phyloP scores from a whole-genome alignment of 2,797 vertebrate genomes.

The Typhlichthys subterraneus region DNA sequence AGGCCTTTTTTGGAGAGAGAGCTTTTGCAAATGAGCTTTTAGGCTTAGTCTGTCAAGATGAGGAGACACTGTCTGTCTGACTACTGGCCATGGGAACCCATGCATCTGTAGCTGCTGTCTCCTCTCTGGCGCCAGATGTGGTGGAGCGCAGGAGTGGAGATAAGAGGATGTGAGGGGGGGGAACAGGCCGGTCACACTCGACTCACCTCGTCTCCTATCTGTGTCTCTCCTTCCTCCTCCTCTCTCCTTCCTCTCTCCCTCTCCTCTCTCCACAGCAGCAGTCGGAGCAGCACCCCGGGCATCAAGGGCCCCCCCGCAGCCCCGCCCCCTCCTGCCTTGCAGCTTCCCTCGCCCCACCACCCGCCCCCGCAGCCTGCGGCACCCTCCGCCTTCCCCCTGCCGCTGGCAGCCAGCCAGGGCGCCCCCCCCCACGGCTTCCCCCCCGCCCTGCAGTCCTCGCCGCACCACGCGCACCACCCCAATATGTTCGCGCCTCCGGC shows the following conservation, averaged over 20 bases:
- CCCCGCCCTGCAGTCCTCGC: constrained; percentile 87
- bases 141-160: no score
- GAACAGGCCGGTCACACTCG: constrained; percentile 18
- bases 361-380: constrained; percentile 80
- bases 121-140: no score
- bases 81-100: constrained; percentile 51
- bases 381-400: constrained; percentile 84
- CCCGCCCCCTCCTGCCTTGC: constrained; percentile 30
- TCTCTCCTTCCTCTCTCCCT: constrained; percentile 1
- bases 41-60: constrained; percentile 65
- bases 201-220: constrained; percentile 44
- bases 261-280: constrained; percentile 80
- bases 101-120: no score
- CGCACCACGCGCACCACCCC: constrained; percentile 87
- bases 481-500: constrained; percentile 99
- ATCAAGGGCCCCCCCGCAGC: constrained; percentile 82
- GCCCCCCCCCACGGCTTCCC: constrained; percentile 87
- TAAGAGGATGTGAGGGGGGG: no score
- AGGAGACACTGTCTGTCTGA: constrained; percentile 51
- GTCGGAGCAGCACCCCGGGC: constrained; percentile 94
- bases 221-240: constrained; percentile 5
- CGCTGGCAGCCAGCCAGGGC: constrained; percentile 84
- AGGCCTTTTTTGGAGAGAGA: constrained; percentile 42
- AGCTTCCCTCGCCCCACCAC: constrained; percentile 63
- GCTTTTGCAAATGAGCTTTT: constrained; percentile 71